These are phyloP conservation scores for Diuraphis noxia DNA, from an alignment of 1,140 invertebrate genomes.

Conservation along the genomic window DNA sequence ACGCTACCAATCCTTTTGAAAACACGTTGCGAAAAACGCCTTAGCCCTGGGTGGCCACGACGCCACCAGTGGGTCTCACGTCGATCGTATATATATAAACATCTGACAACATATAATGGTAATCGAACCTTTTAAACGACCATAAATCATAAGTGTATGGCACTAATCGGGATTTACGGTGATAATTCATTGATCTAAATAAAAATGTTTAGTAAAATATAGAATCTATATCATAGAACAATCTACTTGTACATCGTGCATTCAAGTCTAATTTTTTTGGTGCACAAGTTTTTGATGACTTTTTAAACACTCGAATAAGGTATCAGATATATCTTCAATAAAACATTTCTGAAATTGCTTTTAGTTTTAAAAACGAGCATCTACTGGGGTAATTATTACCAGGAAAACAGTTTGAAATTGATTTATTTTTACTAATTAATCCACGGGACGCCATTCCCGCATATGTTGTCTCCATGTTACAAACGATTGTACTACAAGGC, in stretches of 20 bases:
- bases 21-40: conserved; percentile 11
- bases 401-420: not conserved
- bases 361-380: no score
- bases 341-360: no score
- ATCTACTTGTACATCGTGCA: not conserved
- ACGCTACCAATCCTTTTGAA: conserved; percentile 46
- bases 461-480: not conserved
- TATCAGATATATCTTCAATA: not conserved
- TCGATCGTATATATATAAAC: conserved; percentile 18
- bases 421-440: not conserved
- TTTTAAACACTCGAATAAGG: not conserved
- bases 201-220: not conserved
- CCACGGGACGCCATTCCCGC: not conserved
- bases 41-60: conserved; percentile 15
- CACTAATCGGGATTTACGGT: not conserved
- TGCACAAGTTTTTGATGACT: not conserved
- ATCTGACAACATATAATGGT: not conserved
- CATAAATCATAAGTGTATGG: not conserved
- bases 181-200: not conserved
- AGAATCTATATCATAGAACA: not conserved
- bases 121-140: conserved; percentile 14
- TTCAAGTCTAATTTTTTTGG: not conserved
- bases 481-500: not conserved
- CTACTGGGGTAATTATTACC: not conserved
- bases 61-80: not conserved